A percentile compares a stretch with the other conserved stretches of the same genome.
Conservation (phyloP, 2,797 vertebrate species). For the Rhynchotus rufescens region DNA sequence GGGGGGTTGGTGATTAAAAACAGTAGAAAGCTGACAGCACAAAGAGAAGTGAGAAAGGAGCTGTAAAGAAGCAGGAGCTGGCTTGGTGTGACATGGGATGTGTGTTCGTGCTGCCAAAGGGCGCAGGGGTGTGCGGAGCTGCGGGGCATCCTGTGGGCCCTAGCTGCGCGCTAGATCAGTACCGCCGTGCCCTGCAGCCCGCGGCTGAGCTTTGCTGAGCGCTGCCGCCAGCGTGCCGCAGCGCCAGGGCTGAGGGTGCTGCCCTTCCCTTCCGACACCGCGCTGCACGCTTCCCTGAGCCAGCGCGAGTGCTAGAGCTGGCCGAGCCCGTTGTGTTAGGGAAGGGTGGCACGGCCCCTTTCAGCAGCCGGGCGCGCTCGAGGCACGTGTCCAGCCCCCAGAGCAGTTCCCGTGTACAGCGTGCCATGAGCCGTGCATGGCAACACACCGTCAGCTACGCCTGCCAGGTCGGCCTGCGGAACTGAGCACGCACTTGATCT, state of each 20-base stretch:
- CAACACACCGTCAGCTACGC: not conserved
- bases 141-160: not conserved
- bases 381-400: not conserved
- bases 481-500: constrained; percentile 7
- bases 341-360: not conserved
- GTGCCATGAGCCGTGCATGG: not conserved
- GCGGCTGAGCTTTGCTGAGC: not conserved
- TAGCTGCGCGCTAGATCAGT: not conserved
- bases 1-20: not conserved
- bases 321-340: not conserved
- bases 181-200: not conserved
- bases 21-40: not conserved
- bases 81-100: fast-evolving
- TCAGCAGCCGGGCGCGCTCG: not conserved
- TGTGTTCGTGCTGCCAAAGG: not conserved
- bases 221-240: not conserved
- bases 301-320: not conserved
- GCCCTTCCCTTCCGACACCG: not conserved
- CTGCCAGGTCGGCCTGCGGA: not conserved
- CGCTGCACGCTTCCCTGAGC: not conserved
- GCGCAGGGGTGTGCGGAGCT: not conserved
- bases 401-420: not conserved
- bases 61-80: not conserved
- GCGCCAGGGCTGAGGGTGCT: not conserved
- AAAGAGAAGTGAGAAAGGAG: not conserved